Evolutionary conservation across 2,888 invertebrate genomes (phyloP).

Genomic region (Leptopterna dolabrata): DNA sequence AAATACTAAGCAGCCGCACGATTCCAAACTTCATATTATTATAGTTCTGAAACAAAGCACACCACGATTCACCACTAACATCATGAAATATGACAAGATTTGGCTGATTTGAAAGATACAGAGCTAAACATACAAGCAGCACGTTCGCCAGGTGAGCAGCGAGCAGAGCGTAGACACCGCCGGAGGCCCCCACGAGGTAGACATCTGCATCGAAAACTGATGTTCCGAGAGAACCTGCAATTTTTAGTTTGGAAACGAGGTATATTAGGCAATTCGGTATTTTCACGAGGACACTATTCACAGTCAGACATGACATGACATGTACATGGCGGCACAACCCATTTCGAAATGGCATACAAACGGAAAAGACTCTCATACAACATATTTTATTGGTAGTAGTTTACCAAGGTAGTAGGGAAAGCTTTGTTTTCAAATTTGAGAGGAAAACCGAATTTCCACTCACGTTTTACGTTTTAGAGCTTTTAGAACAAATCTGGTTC

Average conservation of each 20-base stretch:
- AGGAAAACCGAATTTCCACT: too few relatives aligned
- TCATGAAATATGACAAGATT: not conserved
- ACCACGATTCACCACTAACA: not conserved
- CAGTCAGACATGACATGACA: too few relatives aligned
- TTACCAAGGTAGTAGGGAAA: too few relatives aligned
- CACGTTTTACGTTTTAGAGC: too few relatives aligned
- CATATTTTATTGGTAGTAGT: too few relatives aligned
- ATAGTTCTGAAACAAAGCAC: conserved; percentile 75
- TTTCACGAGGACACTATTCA: not conserved
- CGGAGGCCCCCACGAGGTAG: conserved; percentile 95
- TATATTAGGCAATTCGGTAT: not conserved
- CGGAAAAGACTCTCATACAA: too few relatives aligned
- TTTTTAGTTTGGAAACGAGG: conserved; percentile 59
- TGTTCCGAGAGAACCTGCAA: conserved; percentile 77
- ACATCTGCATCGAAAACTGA: conserved; percentile 94
- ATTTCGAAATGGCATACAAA: too few relatives aligned
- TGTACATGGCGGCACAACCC: too few relatives aligned
- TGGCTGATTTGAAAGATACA: not conserved
- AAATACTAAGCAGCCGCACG: conserved; percentile 87
- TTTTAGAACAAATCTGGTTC: too few relatives aligned
- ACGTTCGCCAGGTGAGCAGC: conserved; percentile 97
- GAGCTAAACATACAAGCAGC: conserved; percentile 71
- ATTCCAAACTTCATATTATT: conserved; percentile 95
- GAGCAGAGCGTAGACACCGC: conserved; percentile 95
- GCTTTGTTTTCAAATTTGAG: too few relatives aligned